Percentiles rank a stretch among this genome's conserved stretches.
phyloP scores from a whole-genome alignment of 2,797 vertebrate species.

The Oreochromis mossambicus region DNA sequence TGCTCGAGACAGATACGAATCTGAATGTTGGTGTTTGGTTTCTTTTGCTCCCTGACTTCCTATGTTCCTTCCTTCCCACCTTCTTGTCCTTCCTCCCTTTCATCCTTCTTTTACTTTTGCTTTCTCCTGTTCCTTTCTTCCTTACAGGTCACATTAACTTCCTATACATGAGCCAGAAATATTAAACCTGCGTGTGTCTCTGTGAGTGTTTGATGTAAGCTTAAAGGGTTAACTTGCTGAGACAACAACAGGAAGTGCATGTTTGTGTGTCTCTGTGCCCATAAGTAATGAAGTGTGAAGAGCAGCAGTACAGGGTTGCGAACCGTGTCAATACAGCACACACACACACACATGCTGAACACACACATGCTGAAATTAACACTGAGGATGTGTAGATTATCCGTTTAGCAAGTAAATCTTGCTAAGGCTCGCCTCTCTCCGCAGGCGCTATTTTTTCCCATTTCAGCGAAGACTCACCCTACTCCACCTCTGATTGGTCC shows the following conservation, averaged over 20 bases:
- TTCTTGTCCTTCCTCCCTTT: background rate
- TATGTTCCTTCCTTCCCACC: background rate
- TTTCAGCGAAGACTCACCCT: background rate
- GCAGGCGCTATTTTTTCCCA: background rate
- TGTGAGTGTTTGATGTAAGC: background rate
- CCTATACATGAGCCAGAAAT: background rate
- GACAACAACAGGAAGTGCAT: constrained; percentile 26
- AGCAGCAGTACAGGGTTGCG: background rate
- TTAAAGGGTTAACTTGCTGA: constrained; percentile 5
- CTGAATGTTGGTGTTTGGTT: background rate
- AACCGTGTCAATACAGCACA: background rate
- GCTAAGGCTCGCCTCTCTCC: background rate
- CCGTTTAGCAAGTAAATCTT: background rate
- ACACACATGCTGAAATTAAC: background rate
- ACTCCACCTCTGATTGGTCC: background rate
- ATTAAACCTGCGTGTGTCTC: background rate
- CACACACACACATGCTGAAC: background rate
- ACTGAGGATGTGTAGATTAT: background rate
- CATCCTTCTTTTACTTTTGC: background rate
- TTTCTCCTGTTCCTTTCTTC: background rate
- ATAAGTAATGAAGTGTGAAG: constrained; percentile 28
- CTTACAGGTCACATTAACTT: background rate
- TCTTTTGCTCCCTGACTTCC: background rate
- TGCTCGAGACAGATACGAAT: constrained; percentile 33
- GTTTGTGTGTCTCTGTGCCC: background rate